phyloP scores from a whole-genome alignment of 2,113 vertebrate species.

The Elgaria multicarinata region DNA sequence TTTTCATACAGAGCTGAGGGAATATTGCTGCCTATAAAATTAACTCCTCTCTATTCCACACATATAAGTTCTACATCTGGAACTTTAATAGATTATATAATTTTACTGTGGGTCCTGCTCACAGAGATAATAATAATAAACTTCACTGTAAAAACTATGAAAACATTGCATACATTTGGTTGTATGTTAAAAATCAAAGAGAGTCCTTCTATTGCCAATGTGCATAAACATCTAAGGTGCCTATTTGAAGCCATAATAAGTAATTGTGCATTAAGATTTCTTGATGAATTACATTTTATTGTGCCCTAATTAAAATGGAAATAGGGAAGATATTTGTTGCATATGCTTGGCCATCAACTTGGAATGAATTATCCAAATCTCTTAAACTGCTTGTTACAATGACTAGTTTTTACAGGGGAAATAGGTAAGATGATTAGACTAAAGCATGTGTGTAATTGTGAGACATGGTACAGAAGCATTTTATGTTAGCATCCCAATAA shows the following conservation, averaged over 20 bases:
- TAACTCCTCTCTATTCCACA: constrained; percentile 4
- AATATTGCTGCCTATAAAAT: background rate
- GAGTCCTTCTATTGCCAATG: background rate
- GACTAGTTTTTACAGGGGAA: constrained; percentile 43
- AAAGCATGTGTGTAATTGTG: background rate
- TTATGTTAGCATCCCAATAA: constrained; percentile 43
- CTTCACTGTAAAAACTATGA: background rate
- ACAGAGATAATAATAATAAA: constrained; percentile 4
- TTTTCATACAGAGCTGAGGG: constrained; percentile 4
- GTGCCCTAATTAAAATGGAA: constrained; percentile 38
- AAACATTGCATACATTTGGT: constrained; percentile 10
- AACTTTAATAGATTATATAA: constrained; percentile 12
- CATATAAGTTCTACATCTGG: background rate
- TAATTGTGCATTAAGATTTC: constrained; percentile 45
- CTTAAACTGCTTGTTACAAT: constrained; percentile 42
- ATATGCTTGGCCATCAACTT: constrained; percentile 7
- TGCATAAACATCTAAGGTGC: constrained; percentile 20
- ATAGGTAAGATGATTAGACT: constrained; percentile 32
- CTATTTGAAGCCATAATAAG: constrained; percentile 31
- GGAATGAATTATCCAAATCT: constrained; percentile 6
- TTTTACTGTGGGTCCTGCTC: constrained; percentile 1
- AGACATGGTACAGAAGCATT: constrained; percentile 33
- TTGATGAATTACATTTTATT: constrained; percentile 31
- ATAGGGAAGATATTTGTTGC: constrained; percentile 19
- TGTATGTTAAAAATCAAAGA: background rate